Conservation (phyloP, 1,140 invertebrate species). For the Rhynchophorus ferrugineus region DNA sequence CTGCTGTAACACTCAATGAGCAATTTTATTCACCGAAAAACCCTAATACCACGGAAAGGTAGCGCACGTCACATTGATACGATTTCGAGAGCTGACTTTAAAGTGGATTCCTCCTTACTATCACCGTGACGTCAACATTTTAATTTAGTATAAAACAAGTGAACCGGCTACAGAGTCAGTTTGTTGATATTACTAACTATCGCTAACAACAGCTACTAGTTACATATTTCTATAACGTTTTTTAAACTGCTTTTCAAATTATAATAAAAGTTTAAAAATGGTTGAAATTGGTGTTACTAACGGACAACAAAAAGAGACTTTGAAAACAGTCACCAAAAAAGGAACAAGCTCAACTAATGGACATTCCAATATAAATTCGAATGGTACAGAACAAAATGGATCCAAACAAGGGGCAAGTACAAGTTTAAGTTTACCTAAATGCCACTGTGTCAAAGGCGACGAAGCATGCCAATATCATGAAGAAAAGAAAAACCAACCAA, state of each 20-base stretch:
- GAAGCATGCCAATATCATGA: constrained; percentile 87
- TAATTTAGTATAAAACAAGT: constrained; percentile 13
- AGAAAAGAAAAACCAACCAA: constrained; percentile 76
- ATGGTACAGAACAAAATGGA: neutral
- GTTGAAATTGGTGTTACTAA: constrained; percentile 17
- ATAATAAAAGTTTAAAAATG: constrained; percentile 2
- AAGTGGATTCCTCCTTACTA: constrained; percentile 3
- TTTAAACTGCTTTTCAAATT: neutral
- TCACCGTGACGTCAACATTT: constrained; percentile 34
- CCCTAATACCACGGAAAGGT: too few relatives aligned
- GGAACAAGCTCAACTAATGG: neutral
- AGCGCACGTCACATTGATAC: too few relatives aligned
- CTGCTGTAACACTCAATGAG: too few relatives aligned
- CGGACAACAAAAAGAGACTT: constrained; percentile 5
- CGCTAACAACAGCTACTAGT: neutral
- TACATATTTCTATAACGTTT: neutral
- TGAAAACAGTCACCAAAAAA: constrained; percentile 7
- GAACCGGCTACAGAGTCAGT: constrained; percentile 12
- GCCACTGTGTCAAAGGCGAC: constrained; percentile 55
- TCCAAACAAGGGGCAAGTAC: neutral
- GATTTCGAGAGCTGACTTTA: too few relatives aligned
- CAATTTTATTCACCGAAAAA: too few relatives aligned
- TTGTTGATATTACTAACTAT: constrained; percentile 2
- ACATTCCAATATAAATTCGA: constrained; percentile 30
- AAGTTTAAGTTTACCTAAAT: constrained; percentile 10